Base-by-base conservation (phyloP, 2,797 vertebrate genomes). In the Sphenopsis melanotis region DNA sequence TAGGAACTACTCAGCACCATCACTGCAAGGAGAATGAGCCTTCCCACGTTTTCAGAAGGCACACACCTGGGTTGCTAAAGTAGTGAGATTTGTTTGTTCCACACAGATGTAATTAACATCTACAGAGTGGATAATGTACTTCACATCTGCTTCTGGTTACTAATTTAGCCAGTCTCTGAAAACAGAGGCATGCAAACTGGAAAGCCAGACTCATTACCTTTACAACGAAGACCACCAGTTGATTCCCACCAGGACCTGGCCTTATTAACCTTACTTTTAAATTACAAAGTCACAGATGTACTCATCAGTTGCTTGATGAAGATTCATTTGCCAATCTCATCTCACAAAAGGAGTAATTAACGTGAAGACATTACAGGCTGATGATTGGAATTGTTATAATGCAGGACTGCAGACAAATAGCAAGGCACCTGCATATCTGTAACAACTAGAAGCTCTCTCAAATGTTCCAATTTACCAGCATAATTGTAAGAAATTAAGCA, bases 231-330 rank as follows among this genome's bases (percentile, higher is more conserved):
- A 75, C 94, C 83, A 94, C 94, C 83, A 64, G 91, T 89, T 74
- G 86, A 95, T 90, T 94, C 95, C 96, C 88, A 91, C 47, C 78
- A 84, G 93, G 93, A 91, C 78, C 41, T 59, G 63, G 78, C 94
- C 94, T 95, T 95, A 96, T 97, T 97, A 97, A 93, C 96, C 95
- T 94, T 57, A 92, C 81, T 69, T 95, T 93, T 90, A 97, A 96
- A 96, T 97, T 93, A 96, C 93, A 70, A 96, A 97, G 95, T 93
- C 95, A 97, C 94, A 97, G 92, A 94, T 94, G 96, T 92, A 94
- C 87, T 96, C 87, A 93, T 96, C 96, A 94, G 83, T 92, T 91
- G 83, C 96, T 95, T 95, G 96, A 95, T 93, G 95, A 96, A 96
- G 96, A 97, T 92, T 92, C 91, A 87, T 96, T 96, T 97, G 91